Percentiles rank a stretch among this genome's conserved stretches.
Evolutionary conservation across 2,113 vertebrate genomes (phyloP).

Genomic region (Gasterosteus aculeatus): DNA sequence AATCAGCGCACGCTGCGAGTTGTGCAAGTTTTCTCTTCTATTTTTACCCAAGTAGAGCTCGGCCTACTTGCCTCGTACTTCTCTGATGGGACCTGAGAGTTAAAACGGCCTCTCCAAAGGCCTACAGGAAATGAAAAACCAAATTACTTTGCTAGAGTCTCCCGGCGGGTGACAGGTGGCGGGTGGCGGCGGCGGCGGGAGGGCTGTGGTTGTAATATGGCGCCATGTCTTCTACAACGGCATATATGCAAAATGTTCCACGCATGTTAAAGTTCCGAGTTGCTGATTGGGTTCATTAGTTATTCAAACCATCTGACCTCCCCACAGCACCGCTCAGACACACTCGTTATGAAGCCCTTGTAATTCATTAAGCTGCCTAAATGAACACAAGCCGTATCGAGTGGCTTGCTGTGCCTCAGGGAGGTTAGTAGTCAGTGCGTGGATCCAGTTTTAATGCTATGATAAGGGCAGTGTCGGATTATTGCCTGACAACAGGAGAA

Average conservation of each 20-base stretch:
- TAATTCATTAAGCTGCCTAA: constrained; percentile 77
- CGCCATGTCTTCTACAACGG: constrained; percentile 21
- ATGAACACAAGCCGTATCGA: constrained; percentile 69
- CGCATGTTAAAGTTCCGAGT: constrained; percentile 51
- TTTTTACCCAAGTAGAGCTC: constrained; percentile 79
- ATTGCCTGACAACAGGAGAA: constrained; percentile 14
- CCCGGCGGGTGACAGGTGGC: constrained; percentile 8
- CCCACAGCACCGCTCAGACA: constrained; percentile 60
- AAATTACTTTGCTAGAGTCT: constrained; percentile 79
- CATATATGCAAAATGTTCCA: constrained; percentile 44
- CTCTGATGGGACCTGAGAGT: constrained; percentile 75
- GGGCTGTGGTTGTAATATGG: constrained; percentile 24
- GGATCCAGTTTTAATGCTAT: constrained; percentile 51
- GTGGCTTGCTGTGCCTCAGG: constrained; percentile 45
- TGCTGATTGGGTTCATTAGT: constrained; percentile 71
- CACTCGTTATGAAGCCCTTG: constrained; percentile 71
- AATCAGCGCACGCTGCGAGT: constrained; percentile 50
- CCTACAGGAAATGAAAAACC: constrained; percentile 82
- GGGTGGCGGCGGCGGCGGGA: constrained; percentile 18
- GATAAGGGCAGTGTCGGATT: constrained; percentile 29
- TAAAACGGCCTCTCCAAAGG: constrained; percentile 76
- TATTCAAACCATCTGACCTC: constrained; percentile 72
- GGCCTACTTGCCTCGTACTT: constrained; percentile 77
- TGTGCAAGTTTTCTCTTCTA: constrained; percentile 71
- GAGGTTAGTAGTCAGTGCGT: constrained; percentile 57